These are phyloP conservation scores for Gobius niger DNA, from an alignment of 2,113 vertebrate species.

Conservation along the genomic window DNA sequence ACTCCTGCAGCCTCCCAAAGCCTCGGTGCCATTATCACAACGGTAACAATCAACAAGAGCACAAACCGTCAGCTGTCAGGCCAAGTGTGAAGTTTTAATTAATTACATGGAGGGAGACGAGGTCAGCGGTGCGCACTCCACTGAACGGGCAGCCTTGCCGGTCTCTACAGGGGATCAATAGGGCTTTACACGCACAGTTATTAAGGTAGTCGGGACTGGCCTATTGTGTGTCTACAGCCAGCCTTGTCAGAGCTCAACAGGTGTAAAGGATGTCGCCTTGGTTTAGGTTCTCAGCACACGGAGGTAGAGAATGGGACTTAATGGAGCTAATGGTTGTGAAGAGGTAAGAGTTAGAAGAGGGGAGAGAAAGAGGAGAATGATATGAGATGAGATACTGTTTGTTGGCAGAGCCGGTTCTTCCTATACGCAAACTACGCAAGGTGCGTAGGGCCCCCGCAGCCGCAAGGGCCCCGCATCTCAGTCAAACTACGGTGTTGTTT, in stretches of 20 bases:
- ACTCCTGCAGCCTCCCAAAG: slow-evolving; percentile 20
- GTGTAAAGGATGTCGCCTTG: slow-evolving; percentile 54
- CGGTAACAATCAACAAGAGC: slow-evolving; percentile 72
- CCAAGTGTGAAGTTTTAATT: slow-evolving; percentile 76
- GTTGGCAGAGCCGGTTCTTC: too few relatives aligned
- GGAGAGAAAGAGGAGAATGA: slow-evolving; percentile 28
- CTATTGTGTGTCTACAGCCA: slow-evolving; percentile 53
- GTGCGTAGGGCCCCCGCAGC: too few relatives aligned
- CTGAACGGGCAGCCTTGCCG: slow-evolving; percentile 45
- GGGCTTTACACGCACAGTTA: slow-evolving; percentile 52
- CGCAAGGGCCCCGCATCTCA: too few relatives aligned
- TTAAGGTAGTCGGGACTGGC: slow-evolving; percentile 8
- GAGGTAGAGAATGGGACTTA: slow-evolving; percentile 57
- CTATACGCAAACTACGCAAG: too few relatives aligned
- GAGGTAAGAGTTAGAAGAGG: slow-evolving; percentile 47
- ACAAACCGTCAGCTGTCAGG: slow-evolving; percentile 72
- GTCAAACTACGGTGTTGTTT: too few relatives aligned
- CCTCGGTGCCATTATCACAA: slow-evolving; percentile 51
- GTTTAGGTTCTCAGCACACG: slow-evolving; percentile 63
- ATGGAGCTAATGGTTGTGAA: slow-evolving; percentile 64
- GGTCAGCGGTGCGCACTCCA: slow-evolving; percentile 60
- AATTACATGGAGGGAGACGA: slow-evolving; percentile 73
- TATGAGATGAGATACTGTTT: slow-evolving; percentile 32
- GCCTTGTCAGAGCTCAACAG: slow-evolving; percentile 53
- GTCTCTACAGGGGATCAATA: slow-evolving; percentile 71